Conservation (phyloP, 1,140 invertebrate genomes). For the Bombus huntii region DNA sequence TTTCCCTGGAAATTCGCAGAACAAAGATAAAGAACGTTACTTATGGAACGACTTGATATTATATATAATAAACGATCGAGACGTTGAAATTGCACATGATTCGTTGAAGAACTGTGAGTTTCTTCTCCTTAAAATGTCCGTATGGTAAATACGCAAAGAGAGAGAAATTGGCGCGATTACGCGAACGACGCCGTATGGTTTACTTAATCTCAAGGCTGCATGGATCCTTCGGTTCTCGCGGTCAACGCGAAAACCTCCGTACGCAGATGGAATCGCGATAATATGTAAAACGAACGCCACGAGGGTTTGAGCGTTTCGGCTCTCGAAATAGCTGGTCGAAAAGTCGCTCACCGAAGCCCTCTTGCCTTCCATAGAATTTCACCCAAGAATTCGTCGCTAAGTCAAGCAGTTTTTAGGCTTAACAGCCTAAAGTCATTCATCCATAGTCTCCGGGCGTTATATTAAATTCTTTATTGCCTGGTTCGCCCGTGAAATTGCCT, state of each 20-base stretch:
- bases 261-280: constrained; percentile 25
- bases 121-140: background rate
- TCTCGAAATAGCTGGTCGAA: constrained; percentile 20
- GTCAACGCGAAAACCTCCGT: background rate
- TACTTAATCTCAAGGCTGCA: constrained; percentile 32
- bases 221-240: background rate
- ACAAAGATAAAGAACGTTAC: background rate
- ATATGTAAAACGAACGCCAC: background rate
- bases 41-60: background rate
- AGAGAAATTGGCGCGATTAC: constrained; percentile 19
- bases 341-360: background rate
- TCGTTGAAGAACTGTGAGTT: background rate
- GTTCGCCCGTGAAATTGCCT: background rate
- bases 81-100: background rate
- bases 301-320: background rate
- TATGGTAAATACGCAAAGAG: constrained; percentile 3
- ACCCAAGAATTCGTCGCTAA: background rate
- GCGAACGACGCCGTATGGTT: background rate
- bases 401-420: background rate
- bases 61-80: background rate
- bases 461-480: constrained; percentile 21
- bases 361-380: background rate
- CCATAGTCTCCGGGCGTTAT: background rate
- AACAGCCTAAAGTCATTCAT: background rate
- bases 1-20: background rate